Evolutionary conservation across 2,888 invertebrate species (phyloP), one percentile per base, ranked within the genome.

Genomic region (Temnothorax ravouxi): DNA sequence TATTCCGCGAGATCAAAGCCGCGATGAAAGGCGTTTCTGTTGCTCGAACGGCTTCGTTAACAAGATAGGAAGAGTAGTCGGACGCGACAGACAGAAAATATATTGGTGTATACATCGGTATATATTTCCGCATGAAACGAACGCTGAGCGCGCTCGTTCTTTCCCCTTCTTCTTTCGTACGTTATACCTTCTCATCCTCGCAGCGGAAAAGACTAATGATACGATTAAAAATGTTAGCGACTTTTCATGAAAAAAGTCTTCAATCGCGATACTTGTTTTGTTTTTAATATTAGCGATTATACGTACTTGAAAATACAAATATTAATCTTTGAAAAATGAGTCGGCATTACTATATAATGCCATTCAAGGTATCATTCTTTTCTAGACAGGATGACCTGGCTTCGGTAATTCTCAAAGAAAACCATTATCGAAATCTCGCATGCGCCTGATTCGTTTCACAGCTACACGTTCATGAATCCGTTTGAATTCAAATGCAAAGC

Each of bases 31-130:
- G 89, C 87, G 84, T 90, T 88, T 90, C 83, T 88, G 86, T 90
- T 88, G 86, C 86, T 90, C 88, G 88, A 90, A 86, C 87, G 82
- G 85, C 85, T 88, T 90, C 89, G 90, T 91, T 91, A 91, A 91
- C 85, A 83, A 84, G 86, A 80, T 83, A 85, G 84, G 84, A 79
- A 69, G 25, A 74, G 59, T 11, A 47, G 72, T 59, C 72, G 47
- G 59, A 71, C 59, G 72, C 72, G 72, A 71, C 71, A 80, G 71
- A 80, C 79, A 47, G 79, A 71, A 59, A 71, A 80, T 80, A 71
- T 80, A 80, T 80, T 71, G 79, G 38, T 71, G 67, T 79, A 69
- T 71, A 76, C 62, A 76, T 61, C n/a, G 74, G 61, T 75, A 69
- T 69, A 77, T 69, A 77, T 80, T 80, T 80, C 71, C 79, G 71